Base-by-base conservation (phyloP, 2,797 vertebrate species). In the Microtus obscurus region DNA sequence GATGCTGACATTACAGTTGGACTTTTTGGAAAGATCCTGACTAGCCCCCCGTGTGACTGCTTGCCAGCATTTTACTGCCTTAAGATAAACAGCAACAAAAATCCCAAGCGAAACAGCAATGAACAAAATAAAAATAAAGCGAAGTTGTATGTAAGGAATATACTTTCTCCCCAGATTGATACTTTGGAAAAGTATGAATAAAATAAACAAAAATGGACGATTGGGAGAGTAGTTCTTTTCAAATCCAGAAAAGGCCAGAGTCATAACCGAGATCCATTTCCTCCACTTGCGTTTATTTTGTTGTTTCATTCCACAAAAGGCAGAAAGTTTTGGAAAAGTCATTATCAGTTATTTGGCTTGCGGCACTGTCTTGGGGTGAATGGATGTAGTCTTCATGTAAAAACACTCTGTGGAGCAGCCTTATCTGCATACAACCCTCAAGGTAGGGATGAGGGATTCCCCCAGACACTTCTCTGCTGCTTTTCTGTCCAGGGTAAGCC, bases 341-440 rank as follows among this genome's bases (percentile, higher is more conserved):
- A 83, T 87, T 90, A 90, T 97, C 97, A 98, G 96, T 97, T 97
- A 91, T 96, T 97, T 96, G 97, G 95, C 97, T 96, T 31, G 97
- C 97, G 95, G 93, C 95, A 96, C 92, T 96, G 97, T 95, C 97
- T 97, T 97, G 97, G 97, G 97, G 96, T 97, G 97, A 93, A 95
- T 95, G 97, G 97, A 97, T 98, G 96, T 97, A 97, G 97, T 89
- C 97, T 96, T 96, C 97, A 96, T 97, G 96, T 98, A 97, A 97
- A 97, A 97, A 86, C 96, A 91, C 96, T 96, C 81, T 94, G 91
- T 89, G 97, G 94, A 97, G 80, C 97, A 94, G 96, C 97, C 93
- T 95, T 93, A 53, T 97, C 97, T 95, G 97, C 97, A 97, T 92
- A 85, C 97, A 97, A 56, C 93, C 94, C 86, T 96, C 96, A 96